A percentile compares a stretch with the other conserved stretches of the same genome.
phyloP scores from a whole-genome alignment of 1,140 invertebrate species.

The Proales similis region DNA sequence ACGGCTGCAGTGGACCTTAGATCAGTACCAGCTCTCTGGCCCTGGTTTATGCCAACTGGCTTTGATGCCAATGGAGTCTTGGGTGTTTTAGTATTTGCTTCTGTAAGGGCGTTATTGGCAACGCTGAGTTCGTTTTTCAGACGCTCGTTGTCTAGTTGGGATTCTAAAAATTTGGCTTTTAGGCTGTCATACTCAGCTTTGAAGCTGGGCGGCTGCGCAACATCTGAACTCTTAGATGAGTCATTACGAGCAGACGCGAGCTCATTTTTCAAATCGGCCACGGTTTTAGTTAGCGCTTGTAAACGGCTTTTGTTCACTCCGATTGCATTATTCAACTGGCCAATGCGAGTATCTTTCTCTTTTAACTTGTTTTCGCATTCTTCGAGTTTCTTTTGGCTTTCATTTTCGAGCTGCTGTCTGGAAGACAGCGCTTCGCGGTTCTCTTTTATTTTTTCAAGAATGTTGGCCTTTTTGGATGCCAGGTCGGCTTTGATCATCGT shows the following conservation, averaged over 20 bases:
- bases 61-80: no score
- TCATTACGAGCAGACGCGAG: no score
- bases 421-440: constrained; percentile 5
- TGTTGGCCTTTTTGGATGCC: constrained; percentile 3
- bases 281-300: constrained; percentile 17
- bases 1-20: not conserved
- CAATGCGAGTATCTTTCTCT: constrained; percentile 29
- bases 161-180: constrained; percentile 11
- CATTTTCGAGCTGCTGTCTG: constrained; percentile 11
- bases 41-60: no score
- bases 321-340: constrained; percentile 30
- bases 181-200: constrained; percentile 7
- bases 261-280: constrained; percentile 22
- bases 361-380: constrained; percentile 32
- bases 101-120: constrained; percentile 10
- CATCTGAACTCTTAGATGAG: constrained; percentile 5
- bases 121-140: constrained; percentile 28
- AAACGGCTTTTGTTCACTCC: not conserved
- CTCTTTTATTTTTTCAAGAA: constrained; percentile 12
- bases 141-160: constrained; percentile 27
- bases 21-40: no score
- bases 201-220: not conserved
- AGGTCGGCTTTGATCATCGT: constrained; percentile 20
- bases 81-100: constrained; percentile 15
- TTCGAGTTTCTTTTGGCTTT: constrained; percentile 29